phyloP scores from a whole-genome alignment of 2,888 invertebrate genomes.

The Pyrrhosoma nymphula region DNA sequence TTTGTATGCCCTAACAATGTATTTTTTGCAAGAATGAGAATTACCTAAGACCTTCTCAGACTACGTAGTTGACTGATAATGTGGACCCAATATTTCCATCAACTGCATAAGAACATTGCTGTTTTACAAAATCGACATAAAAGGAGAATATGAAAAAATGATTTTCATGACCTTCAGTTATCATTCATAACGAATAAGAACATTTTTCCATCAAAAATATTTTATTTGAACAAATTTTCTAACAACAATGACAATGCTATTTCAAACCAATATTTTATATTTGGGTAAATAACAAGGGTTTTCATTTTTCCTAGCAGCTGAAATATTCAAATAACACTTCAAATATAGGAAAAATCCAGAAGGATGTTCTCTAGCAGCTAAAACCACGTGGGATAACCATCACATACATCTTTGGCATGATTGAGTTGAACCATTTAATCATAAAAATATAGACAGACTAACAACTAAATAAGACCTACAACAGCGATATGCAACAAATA shows the following conservation, averaged over 20 bases:
- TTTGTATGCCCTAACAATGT: too few relatives aligned
- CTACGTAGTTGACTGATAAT: too few relatives aligned
- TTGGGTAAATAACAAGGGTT: background rate
- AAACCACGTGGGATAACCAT: background rate
- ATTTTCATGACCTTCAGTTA: too few relatives aligned
- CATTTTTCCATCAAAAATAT: background rate
- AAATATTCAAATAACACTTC: background rate
- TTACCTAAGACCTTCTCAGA: too few relatives aligned
- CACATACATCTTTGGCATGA: too few relatives aligned
- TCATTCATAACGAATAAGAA: background rate
- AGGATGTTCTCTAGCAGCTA: background rate
- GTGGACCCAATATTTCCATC: too few relatives aligned
- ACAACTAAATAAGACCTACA: background rate
- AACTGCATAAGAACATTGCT: too few relatives aligned
- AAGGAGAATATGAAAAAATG: too few relatives aligned
- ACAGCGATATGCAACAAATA: background rate
- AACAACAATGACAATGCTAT: background rate
- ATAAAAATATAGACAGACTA: background rate
- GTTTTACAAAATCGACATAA: too few relatives aligned
- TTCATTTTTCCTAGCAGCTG: background rate
- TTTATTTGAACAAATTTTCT: background rate
- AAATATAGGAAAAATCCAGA: background rate
- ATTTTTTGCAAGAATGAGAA: too few relatives aligned
- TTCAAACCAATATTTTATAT: background rate
- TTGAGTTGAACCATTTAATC: background rate